Base-by-base conservation (phyloP, 2,888 invertebrate genomes). In the Cylloceria caligata region DNA sequence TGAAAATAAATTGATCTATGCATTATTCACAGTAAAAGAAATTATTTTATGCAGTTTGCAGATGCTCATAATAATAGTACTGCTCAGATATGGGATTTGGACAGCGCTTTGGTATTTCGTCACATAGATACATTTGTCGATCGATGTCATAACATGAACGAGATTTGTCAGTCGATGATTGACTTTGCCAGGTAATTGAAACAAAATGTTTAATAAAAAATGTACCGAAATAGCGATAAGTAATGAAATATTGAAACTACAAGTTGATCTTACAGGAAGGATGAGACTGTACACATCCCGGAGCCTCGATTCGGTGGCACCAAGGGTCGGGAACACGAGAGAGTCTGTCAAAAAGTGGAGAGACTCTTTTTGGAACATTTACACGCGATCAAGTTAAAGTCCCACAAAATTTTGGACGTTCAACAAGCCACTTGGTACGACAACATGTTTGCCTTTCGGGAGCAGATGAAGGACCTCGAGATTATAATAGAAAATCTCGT, bases 131-230 rank as follows among this genome's bases (percentile, higher is more conserved):
- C 97, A 0, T 98, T 97, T 90, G 95, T 97, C 36, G 96, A 97
- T 91, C 94, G 98, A 68, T 96, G 98, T 87, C 95, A 96, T 81
- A 97, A 98, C 92, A 95, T 98, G 93, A 94, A 97, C 64, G 97
- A 98, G 93, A 96, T 98, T 19, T 98, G 97, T 90, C 96, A 97
- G 88, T 96, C 97, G 69, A 97, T 98, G 96, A 96, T 97, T 80
- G 96, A 97, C 75, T 98, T 98, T 93, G 97, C 97, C 2, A 95
- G 97, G 93, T 95, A 91, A 83, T 83, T 21, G 30, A 69, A 16
- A 74, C 5, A 64, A 68, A 36, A 19, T 7, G 34, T 72, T 24
- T 19, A 34, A 34, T 36, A 49, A 42, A 62, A 13, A 60, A 6
- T 47, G 11, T 3, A 68, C 9, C 34, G 5, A 16, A 62, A n/a